Evolutionary conservation across 2,113 vertebrate species (phyloP), one percentile per base, ranked within the genome.

Genomic region (Pollachius pollachius): DNA sequence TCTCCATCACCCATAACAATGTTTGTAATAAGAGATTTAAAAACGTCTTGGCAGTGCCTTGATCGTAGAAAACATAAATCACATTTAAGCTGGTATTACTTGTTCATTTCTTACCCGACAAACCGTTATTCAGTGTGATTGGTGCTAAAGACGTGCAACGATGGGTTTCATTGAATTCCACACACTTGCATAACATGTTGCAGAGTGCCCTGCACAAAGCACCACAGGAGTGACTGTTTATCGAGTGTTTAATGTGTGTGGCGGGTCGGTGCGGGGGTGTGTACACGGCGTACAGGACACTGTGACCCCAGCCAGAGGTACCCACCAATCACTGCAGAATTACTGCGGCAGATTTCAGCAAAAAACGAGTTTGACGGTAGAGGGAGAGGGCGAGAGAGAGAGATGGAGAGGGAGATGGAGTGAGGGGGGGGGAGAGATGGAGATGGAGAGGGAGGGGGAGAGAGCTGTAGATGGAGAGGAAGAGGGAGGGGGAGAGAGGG

Each of bases 261-360:
- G 8, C 41, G 41, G 17, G 23, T 12, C 13, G 52, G 30, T 74
- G 54, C 15, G 54, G 54, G 54, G 54, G 54, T 17, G 54, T 16
- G 54, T 0, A 57, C 54, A 17, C n/a, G 9, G n/a, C n/a, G 54
- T 16, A 71, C 81, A 77, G 81, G 77, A 80, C 72, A 80, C 52
- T 52, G 64, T 77, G 81, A 77, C 81, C 81, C 48, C 58, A 65
- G 34, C 64, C 52, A 57, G 56, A n/a, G 63, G 69, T 57, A 67
- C 79, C 71, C 16, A 77, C 77, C 78, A 73, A 83, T 80, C 78
- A 83, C 72, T 57, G 81, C 68, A 73, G 78, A 78, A 57, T 57
- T 57, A 57, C 72, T 73, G 78, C 81, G 73, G 78, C 58, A 75
- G 72, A 75, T 73, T 71, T 75, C 27, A 69, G 37, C 67, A 75